Evolutionary conservation across 2,797 vertebrate genomes (phyloP).

Genomic region (Trachurus trachurus): DNA sequence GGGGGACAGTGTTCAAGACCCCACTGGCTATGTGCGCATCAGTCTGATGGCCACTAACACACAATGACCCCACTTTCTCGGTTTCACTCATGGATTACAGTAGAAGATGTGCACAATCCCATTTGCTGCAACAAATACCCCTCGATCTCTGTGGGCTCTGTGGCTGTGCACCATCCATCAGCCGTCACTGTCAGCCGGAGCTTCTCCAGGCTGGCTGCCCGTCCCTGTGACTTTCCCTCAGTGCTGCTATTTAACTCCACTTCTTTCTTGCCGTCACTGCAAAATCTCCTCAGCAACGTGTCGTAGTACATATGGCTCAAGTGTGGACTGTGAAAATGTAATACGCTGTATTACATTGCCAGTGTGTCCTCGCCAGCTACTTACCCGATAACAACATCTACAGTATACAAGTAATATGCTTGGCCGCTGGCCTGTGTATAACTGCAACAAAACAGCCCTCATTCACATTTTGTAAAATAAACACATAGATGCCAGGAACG

Average conservation of each 20-base stretch:
- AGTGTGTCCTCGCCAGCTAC: not conserved
- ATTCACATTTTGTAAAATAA: not conserved
- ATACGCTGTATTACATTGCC: slow-evolving; percentile 27
- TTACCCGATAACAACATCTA: slow-evolving; percentile 16
- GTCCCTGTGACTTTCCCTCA: slow-evolving; percentile 42
- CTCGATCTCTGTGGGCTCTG: slow-evolving; percentile 52
- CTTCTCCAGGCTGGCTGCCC: slow-evolving; percentile 46
- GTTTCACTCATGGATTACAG: slow-evolving; percentile 60
- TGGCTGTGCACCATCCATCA: slow-evolving; percentile 65
- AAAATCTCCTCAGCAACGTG: slow-evolving; percentile 42
- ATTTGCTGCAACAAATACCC: slow-evolving; percentile 72
- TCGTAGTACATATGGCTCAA: slow-evolving; percentile 40
- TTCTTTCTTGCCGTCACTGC: slow-evolving; percentile 31
- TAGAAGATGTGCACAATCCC: slow-evolving; percentile 64
- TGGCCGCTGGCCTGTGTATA: not conserved
- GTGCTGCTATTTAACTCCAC: slow-evolving; percentile 45
- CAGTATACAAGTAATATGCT: not conserved
- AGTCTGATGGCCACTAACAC: slow-evolving; percentile 38
- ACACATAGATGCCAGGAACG: not conserved
- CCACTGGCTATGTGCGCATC: slow-evolving; percentile 11
- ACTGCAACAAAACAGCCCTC: not conserved
- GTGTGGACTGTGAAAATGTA: slow-evolving; percentile 25
- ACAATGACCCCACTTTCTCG: slow-evolving; percentile 37
- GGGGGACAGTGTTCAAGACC: slow-evolving; percentile 12
- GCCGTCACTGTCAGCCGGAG: slow-evolving; percentile 53